phyloP scores from a whole-genome alignment of 1,140 invertebrate genomes.

The Zaprionus gabonicus region DNA sequence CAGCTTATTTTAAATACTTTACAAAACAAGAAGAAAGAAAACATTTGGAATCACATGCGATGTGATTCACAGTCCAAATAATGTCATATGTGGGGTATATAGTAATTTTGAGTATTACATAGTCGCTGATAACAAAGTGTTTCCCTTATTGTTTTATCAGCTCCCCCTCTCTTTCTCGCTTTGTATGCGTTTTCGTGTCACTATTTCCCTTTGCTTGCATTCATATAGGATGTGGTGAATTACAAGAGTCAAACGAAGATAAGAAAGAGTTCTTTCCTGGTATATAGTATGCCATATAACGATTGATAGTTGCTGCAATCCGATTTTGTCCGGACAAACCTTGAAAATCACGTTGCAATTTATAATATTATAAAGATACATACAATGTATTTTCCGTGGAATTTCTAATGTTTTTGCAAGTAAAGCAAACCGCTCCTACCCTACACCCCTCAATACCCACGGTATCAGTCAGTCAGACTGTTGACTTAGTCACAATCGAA shows the following conservation, averaged over 20 bases:
- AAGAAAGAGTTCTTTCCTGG: neutral
- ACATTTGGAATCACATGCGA: neutral
- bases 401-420: neutral
- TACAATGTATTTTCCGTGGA: neutral
- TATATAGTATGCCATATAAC: neutral
- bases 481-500: slow-evolving; percentile 5
- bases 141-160: neutral
- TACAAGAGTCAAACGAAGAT: neutral
- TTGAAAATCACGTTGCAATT: neutral
- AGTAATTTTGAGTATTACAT: neutral
- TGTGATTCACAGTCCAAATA: neutral
- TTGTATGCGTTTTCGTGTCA: slow-evolving; percentile 1
- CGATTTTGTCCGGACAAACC: neutral
- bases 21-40: no score
- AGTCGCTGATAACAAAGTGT: neutral
- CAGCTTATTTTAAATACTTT: no score
- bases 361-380: neutral
- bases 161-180: neutral
- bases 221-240: neutral
- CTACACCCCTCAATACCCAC: neutral
- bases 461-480: neutral
- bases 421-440: neutral
- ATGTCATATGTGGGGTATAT: neutral
- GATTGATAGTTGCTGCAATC: neutral
- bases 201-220: neutral